Percentiles rank a stretch among this genome's conserved stretches.
These are phyloP conservation scores for Aphis gossypii DNA, from an alignment of 1,140 invertebrate species.

Conservation along the genomic window DNA sequence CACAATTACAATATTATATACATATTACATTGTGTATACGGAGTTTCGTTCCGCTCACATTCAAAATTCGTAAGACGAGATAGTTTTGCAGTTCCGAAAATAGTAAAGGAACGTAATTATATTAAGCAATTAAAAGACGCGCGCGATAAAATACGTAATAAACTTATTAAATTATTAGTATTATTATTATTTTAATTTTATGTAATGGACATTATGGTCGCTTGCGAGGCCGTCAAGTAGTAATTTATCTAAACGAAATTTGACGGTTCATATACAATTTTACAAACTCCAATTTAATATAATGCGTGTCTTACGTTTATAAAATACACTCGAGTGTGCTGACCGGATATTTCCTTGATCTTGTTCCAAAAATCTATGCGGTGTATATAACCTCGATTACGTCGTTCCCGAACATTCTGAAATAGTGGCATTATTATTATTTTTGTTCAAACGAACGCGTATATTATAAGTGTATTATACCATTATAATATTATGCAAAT, in stretches of 20 bases:
- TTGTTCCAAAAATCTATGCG: slow-evolving; percentile 15
- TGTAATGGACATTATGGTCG: background rate
- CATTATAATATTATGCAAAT: background rate
- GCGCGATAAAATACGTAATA: background rate
- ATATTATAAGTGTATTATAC: background rate
- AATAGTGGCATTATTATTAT: background rate
- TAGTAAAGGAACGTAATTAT: background rate
- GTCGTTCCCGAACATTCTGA: background rate
- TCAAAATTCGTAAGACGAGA: background rate
- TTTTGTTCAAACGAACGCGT: background rate
- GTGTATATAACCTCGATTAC: background rate
- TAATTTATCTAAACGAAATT: slow-evolving; percentile 6
- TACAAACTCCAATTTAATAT: background rate
- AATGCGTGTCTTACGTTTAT: background rate
- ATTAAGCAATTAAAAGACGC: background rate
- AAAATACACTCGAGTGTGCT: background rate
- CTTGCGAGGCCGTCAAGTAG: background rate
- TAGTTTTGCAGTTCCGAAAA: background rate
- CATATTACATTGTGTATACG: background rate
- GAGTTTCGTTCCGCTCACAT: background rate
- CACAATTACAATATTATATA: background rate
- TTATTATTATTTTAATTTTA: background rate
- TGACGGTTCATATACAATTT: slow-evolving; percentile 9
- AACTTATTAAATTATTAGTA: background rate
- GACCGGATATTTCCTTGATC: slow-evolving; percentile 30